Percentiles rank a stretch among this genome's conserved stretches.
Conservation (phyloP, 2,888 invertebrate species). For the Epistrophe eligans region DNA sequence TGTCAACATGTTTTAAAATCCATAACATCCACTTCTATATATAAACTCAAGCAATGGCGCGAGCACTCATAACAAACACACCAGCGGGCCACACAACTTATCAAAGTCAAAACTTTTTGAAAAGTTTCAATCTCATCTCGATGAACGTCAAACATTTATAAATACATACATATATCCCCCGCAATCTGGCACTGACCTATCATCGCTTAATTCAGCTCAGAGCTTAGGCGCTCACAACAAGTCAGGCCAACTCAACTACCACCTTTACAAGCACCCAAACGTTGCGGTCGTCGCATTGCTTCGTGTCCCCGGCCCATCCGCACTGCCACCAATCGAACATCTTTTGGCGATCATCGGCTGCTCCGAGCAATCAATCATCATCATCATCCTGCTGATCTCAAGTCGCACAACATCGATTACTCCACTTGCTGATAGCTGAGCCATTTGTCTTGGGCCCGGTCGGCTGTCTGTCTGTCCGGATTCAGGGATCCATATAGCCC, state of each 20-base stretch:
- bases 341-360: slow-evolving; percentile 74
- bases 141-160: slow-evolving; percentile 33
- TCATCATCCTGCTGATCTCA: slow-evolving; percentile 77
- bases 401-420: slow-evolving; percentile 79
- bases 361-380: slow-evolving; percentile 79
- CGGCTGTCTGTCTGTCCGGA: slow-evolving; percentile 63
- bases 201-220: slow-evolving; percentile 43
- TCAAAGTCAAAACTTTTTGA: slow-evolving; percentile 71
- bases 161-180: slow-evolving; percentile 54
- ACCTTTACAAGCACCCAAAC: slow-evolving; percentile 62
- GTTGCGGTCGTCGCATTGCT: not conserved
- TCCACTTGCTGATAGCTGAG: slow-evolving; percentile 78
- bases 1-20: slow-evolving; percentile 76
- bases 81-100: slow-evolving; percentile 74
- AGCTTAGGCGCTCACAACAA: slow-evolving; percentile 49
- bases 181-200: slow-evolving; percentile 72
- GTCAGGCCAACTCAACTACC: slow-evolving; percentile 71
- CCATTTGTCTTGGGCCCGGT: slow-evolving; percentile 77
- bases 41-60: slow-evolving; percentile 31
- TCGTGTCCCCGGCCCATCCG: slow-evolving; percentile 38
- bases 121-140: slow-evolving; percentile 59
- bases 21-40: slow-evolving; percentile 68
- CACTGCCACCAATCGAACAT: slow-evolving; percentile 58
- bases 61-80: slow-evolving; percentile 54
- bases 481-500: slow-evolving; percentile 70